A percentile compares a stretch with the other conserved stretches of the same genome.
These are phyloP conservation scores for Agapornis roseicollis DNA, from an alignment of 2,113 vertebrate species.

Conservation along the genomic window DNA sequence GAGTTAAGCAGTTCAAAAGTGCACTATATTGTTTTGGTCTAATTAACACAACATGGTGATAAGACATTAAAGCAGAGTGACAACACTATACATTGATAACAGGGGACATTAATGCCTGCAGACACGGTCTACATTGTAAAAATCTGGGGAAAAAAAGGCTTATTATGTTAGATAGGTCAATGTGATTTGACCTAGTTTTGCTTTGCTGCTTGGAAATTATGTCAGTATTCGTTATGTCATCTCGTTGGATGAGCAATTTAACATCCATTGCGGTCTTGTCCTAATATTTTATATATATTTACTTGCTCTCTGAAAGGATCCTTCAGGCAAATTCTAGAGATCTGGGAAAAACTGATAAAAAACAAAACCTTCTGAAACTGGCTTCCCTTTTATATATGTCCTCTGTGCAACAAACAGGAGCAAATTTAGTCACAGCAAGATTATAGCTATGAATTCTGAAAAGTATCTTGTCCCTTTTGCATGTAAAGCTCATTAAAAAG, in stretches of 20 bases:
- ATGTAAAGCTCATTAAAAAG: background rate
- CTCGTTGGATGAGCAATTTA: conserved; percentile 73
- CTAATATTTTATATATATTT: conserved; percentile 67
- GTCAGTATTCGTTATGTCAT: conserved; percentile 82
- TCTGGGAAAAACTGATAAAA: conserved; percentile 23
- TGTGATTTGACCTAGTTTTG: conserved; percentile 81
- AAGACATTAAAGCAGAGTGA: conserved; percentile 70
- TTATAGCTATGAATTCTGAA: background rate
- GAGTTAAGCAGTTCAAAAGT: conserved; percentile 56
- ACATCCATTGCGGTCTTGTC: conserved; percentile 64
- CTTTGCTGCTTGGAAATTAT: conserved; percentile 77
- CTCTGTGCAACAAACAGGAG: background rate
- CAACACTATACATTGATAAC: conserved; percentile 70
- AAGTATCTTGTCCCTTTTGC: background rate
- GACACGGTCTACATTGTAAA: conserved; percentile 75
- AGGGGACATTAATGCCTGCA: conserved; percentile 73
- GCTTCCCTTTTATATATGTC: background rate
- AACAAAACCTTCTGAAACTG: background rate
- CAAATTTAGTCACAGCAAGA: background rate
- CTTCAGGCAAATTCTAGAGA: conserved; percentile 58
- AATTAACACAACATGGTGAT: conserved; percentile 74
- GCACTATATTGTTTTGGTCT: conserved; percentile 74
- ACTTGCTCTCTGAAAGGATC: conserved; percentile 48
- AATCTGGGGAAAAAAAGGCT: conserved; percentile 67
- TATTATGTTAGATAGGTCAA: conserved; percentile 78